Percentiles rank a stretch among this genome's conserved stretches.
phyloP scores from a whole-genome alignment of 2,888 invertebrate species.

The Dicycla oo region DNA sequence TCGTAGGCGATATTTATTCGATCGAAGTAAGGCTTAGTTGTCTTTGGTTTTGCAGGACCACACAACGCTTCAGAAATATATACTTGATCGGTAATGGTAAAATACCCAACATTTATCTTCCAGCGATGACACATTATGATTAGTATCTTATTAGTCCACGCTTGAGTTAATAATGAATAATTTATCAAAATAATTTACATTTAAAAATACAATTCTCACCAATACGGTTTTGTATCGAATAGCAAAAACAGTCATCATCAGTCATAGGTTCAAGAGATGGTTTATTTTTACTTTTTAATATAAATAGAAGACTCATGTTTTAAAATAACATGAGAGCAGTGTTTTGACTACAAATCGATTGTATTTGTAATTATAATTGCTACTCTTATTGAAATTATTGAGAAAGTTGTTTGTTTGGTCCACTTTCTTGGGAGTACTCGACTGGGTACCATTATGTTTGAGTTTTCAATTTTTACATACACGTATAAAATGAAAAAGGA shows the following conservation, averaged over 20 bases:
- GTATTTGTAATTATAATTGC: conserved; percentile 44
- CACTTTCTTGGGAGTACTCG: conserved; percentile 43
- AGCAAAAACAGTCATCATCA: conserved; percentile 18
- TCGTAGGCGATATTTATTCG: not conserved
- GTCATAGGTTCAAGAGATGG: conserved; percentile 21
- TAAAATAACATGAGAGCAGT: conserved; percentile 22
- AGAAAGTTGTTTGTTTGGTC: conserved; percentile 57
- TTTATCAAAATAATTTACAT: not conserved
- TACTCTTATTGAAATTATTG: conserved; percentile 39
- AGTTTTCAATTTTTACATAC: conserved; percentile 28
- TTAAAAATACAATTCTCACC: not conserved
- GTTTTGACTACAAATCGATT: conserved; percentile 42
- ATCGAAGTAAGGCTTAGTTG: not conserved
- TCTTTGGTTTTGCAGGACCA: not conserved
- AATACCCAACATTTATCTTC: no score
- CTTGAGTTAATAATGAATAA: conserved; percentile 9
- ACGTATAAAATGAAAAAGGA: conserved; percentile 1
- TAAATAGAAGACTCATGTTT: conserved; percentile 26
- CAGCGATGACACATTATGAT: not conserved
- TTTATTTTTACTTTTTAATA: conserved; percentile 19
- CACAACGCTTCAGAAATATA: not conserved
- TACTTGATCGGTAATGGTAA: not conserved
- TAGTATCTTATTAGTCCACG: not conserved
- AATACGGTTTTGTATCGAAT: conserved; percentile 31
- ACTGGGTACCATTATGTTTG: conserved; percentile 32